These are phyloP conservation scores for Odocoileus virginianus DNA, from an alignment of 2,113 vertebrate genomes.

Conservation along the genomic window DNA sequence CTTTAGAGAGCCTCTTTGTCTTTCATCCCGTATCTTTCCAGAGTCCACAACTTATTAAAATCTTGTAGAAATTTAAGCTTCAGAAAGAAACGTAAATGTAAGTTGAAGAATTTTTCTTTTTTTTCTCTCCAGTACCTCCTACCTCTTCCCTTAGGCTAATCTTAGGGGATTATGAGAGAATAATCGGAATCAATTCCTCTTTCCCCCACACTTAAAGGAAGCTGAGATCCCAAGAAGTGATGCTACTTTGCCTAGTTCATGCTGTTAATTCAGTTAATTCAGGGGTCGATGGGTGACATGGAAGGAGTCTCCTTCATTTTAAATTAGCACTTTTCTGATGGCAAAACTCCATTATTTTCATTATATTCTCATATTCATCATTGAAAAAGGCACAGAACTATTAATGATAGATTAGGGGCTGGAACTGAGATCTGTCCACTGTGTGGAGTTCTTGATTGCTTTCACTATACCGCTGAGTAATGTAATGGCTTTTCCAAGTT, in stretches of 20 bases:
- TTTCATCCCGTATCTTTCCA: neutral
- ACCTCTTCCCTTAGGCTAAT: neutral
- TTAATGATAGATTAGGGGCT: neutral
- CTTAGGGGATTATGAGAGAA: neutral
- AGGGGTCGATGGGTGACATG: neutral
- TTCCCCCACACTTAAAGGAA: neutral
- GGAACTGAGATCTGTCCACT: neutral
- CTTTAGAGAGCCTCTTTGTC: neutral
- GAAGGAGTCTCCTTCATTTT: constrained; percentile 28
- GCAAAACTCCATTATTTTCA: constrained; percentile 1
- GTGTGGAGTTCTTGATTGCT: neutral
- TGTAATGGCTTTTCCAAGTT: neutral
- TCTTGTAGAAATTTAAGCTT: neutral
- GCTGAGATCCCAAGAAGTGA: neutral
- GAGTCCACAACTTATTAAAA: neutral
- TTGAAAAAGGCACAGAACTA: neutral
- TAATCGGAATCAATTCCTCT: neutral
- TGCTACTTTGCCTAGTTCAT: neutral
- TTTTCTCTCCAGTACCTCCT: neutral
- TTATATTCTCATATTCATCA: neutral
- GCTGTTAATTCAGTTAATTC: neutral
- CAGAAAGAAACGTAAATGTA: neutral
- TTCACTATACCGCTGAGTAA: neutral
- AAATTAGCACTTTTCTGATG: constrained; percentile 23
- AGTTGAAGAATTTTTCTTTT: neutral